These are phyloP conservation scores for Mystacornis crossleyi DNA, from an alignment of 2,113 vertebrate genomes.

Conservation along the genomic window DNA sequence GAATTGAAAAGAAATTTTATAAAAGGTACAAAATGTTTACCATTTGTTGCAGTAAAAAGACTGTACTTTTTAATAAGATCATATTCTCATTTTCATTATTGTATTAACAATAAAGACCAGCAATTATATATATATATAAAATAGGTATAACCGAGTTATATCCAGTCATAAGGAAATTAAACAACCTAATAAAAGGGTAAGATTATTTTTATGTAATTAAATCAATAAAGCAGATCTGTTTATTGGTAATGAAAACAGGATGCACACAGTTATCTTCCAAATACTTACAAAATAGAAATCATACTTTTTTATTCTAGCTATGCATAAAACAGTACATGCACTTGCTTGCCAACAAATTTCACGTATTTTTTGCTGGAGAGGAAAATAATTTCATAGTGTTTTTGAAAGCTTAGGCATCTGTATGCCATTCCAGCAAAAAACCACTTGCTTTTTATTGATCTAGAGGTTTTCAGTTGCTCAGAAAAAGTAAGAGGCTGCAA, in stretches of 20 bases:
- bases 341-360: background rate
- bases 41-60: background rate
- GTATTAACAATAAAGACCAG: background rate
- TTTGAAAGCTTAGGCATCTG: background rate
- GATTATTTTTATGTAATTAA: constrained; percentile 5
- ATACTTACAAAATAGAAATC: background rate
- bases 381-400: background rate
- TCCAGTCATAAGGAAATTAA: background rate
- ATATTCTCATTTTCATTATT: background rate
- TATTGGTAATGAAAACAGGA: constrained; percentile 14
- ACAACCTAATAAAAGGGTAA: background rate
- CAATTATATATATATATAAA: background rate
- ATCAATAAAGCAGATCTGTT: background rate
- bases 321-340: background rate
- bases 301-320: background rate
- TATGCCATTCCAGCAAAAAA: background rate
- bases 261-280: background rate
- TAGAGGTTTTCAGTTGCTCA: constrained; percentile 5
- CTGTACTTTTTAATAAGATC: background rate
- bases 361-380: background rate
- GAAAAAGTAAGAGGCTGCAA: background rate
- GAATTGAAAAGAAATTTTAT: background rate
- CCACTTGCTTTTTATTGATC: background rate
- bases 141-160: background rate
- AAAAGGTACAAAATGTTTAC: background rate